A percentile compares a stretch with the other conserved stretches of the same genome.
Conservation (phyloP, 2,113 vertebrate genomes). For the Echinops telfairi region DNA sequence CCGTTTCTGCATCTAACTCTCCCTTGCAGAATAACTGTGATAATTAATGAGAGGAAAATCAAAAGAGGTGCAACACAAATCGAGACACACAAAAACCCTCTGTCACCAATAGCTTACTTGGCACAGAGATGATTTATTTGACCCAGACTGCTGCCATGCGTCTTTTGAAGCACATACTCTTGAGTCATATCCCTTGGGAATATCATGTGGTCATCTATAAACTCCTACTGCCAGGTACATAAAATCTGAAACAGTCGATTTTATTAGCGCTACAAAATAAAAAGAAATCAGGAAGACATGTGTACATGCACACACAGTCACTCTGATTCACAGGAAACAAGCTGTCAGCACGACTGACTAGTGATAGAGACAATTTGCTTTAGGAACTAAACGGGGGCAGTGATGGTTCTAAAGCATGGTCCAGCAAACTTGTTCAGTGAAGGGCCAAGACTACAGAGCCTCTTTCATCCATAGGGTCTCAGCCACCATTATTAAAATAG, state of each 20-base stretch:
- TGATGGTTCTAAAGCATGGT: not conserved
- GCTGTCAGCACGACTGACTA: not conserved
- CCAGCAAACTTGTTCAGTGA: not conserved
- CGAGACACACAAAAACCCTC: not conserved
- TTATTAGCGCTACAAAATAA: conserved; percentile 24
- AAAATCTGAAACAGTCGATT: conserved; percentile 51
- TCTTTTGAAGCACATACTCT: conserved; percentile 27
- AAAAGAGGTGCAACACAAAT: not conserved
- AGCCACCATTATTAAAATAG: not conserved
- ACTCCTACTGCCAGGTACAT: not conserved
- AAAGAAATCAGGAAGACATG: not conserved
- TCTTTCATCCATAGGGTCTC: not conserved
- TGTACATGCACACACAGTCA: not conserved
- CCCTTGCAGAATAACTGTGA: not conserved
- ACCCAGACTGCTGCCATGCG: not conserved
- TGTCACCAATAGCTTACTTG: not conserved
- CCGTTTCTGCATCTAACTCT: not conserved
- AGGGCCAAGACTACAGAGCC: not conserved
- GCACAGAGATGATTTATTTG: conserved; percentile 37
- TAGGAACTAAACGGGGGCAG: not conserved
- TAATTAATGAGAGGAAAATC: not conserved
- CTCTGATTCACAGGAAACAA: not conserved
- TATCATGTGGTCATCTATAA: not conserved
- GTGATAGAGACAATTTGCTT: not conserved
- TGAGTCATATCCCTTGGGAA: conserved; percentile 33